Conservation (phyloP, 2,888 invertebrate species). For the Drosophila leonis region DNA sequence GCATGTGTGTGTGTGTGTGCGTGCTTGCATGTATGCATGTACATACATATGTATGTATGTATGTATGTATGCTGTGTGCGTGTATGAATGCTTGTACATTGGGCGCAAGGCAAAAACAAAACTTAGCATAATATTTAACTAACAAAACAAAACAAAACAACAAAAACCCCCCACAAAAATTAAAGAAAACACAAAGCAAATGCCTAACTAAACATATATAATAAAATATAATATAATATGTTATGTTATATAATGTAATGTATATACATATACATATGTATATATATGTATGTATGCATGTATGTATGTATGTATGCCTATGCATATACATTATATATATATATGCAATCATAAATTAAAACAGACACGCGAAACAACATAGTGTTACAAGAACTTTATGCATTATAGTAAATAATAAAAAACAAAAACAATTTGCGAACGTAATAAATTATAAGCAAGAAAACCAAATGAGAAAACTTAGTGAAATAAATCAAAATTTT, state of each 20-base stretch:
- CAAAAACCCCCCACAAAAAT: conserved; percentile 26
- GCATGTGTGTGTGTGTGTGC: conserved; percentile 14
- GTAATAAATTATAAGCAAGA: conserved; percentile 49
- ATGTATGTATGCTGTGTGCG: conserved; percentile 39
- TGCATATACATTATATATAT: neutral
- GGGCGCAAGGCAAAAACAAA: conserved; percentile 58
- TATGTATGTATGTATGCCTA: neutral
- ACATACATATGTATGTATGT: neutral
- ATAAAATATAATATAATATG: conserved; percentile 43
- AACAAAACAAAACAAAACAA: conserved; percentile 13
- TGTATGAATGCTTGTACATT: conserved; percentile 52
- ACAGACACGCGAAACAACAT: conserved; percentile 18
- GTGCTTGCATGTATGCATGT: conserved; percentile 31
- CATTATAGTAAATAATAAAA: conserved; percentile 45
- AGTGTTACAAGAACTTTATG: conserved; percentile 25
- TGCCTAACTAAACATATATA: conserved; percentile 63
- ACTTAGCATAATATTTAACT: conserved; percentile 57
- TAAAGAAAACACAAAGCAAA: conserved; percentile 58
- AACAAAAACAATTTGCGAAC: conserved; percentile 36
- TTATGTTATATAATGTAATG: conserved; percentile 1
- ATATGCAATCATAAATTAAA: neutral
- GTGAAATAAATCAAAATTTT: conserved; percentile 82
- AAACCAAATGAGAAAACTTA: conserved; percentile 45
- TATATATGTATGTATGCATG: conserved; percentile 24
- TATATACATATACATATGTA: conserved; percentile 21